Base-by-base conservation (phyloP, 1,140 invertebrate genomes). In the Drosophila rhopaloa region DNA sequence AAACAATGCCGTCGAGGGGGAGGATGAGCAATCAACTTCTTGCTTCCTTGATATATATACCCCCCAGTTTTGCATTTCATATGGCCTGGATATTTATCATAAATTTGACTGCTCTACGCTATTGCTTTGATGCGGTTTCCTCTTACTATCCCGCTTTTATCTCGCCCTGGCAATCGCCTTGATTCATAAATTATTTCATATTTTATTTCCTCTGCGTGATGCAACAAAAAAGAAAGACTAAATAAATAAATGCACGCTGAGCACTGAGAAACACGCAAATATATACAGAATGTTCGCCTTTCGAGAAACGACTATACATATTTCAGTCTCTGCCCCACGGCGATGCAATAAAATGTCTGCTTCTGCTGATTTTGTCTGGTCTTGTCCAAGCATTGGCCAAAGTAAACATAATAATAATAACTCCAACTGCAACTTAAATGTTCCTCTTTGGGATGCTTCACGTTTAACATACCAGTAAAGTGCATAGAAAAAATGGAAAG, bases 161-260 rank as follows among this genome's bases (percentile, higher is more conserved):
- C 50, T 57, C 53, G 24, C 24, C 55, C 38, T 19, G 43, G 56
- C 47, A 41, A 71, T 40, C 40, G 46, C 47, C 58, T 76, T 58
- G 61, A 70, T 62, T 70, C 74, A 81, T 85, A 85, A 85, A 86
- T 81, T 75, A 85, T 86, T 86, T 89, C 60, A 79, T 74, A 83
- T 88, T 83, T 88, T 59, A 89, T 89, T 86, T 86, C 84, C 66
- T 79, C 65, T 70, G 51, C 79, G 70, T 79, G 62, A 62, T 54
- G 73, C 63, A 76, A 54, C 44, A 61, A 70, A 66, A 60, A 57
- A 40, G 9, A 47, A 55, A 37, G 13, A 32, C 24, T 41, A 71
- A 53, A 78, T 71, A 55, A 71, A 73, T 57, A 68, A 61, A 44
- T 82, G 78, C 72, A 80, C 54, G 13, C 53, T 35, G 40, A 62